Percentiles rank a stretch among this genome's conserved stretches.
phyloP scores from a whole-genome alignment of 2,888 invertebrate genomes.

The Stegana nigrithorax region DNA sequence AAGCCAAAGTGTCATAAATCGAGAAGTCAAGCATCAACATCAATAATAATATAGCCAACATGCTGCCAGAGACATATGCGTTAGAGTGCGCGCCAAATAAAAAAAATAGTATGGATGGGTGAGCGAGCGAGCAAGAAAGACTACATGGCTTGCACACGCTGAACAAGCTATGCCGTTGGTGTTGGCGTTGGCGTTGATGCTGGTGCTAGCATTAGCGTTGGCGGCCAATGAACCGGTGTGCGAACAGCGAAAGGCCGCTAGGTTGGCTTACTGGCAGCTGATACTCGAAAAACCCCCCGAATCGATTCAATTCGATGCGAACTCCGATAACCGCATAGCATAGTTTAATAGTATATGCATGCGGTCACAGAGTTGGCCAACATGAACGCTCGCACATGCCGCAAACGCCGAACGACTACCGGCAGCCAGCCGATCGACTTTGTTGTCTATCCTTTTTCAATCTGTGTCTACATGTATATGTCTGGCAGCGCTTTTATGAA shows the following conservation, averaged over 20 bases:
- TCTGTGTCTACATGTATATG: not conserved
- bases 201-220: constrained; percentile 10
- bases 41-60: not conserved
- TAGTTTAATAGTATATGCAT: constrained; percentile 2
- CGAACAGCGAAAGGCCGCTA: too few species aligned
- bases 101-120: too few species aligned
- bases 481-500: not conserved
- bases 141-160: too few species aligned
- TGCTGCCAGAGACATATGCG: not conserved
- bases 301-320: too few species aligned
- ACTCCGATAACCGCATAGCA: not conserved
- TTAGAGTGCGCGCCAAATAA: not conserved
- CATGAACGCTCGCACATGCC: not conserved
- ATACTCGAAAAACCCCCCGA: too few species aligned
- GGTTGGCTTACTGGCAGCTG: too few species aligned
- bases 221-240: constrained; percentile 47
- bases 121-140: too few species aligned
- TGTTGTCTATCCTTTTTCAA: not conserved
- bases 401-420: not conserved
- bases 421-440: not conserved
- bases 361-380: not conserved
- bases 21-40: constrained; percentile 47
- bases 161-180: too few species aligned
- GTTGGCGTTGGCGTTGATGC: not conserved
- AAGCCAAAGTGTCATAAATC: constrained; percentile 60